Base-by-base conservation (phyloP, 2,797 vertebrate genomes). In the Notolabrus celidotus region DNA sequence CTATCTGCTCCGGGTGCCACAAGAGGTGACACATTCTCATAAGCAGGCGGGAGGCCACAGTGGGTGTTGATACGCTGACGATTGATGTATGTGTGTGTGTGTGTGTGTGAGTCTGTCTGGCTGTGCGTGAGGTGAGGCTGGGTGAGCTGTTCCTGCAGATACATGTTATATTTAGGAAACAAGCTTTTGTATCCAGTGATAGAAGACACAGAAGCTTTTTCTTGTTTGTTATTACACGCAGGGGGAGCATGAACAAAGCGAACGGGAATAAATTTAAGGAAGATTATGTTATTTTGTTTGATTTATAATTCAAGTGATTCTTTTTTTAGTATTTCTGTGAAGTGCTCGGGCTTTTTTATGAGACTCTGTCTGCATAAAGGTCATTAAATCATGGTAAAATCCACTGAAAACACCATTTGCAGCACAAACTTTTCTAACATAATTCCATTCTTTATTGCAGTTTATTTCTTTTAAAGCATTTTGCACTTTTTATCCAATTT, bases 1-100 rank as follows among this genome's bases (percentile, higher is more conserved):
- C 77, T 84, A 71, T 85, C 83, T 64, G 85, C 87, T 82, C 73
- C 52, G n/a, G 82, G 77, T 60, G 87, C 71, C 69, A 77, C 71
- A 3, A 71, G 81, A 83, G 79, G 85, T 83, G 85, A 74, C 82
- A 58, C 77, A 59, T 81, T 80, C 78, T 86, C 67, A 82, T 82
- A 71, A 86, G 81, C 70, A 57, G 68, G 77, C 36, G 43, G 67
- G 83, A 78, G 77, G 78, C 67, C 67, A 31, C 66, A 23, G 80
- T 49, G 54, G 67, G 56, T 66, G 84, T 60, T 69, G 75, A 69
- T 82, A 73, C 41, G 70, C 72, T 43, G 73, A 55, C 43, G 38
- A 79, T 67, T 79, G 75, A 60, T 58, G 81, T 73, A 79, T 25
- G 79, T 54, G 65, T 45, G 1, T 23, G 62, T 4, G 49, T 49